Conservation (phyloP, 2,888 invertebrate genomes). For the Fragum whitleyi region DNA sequence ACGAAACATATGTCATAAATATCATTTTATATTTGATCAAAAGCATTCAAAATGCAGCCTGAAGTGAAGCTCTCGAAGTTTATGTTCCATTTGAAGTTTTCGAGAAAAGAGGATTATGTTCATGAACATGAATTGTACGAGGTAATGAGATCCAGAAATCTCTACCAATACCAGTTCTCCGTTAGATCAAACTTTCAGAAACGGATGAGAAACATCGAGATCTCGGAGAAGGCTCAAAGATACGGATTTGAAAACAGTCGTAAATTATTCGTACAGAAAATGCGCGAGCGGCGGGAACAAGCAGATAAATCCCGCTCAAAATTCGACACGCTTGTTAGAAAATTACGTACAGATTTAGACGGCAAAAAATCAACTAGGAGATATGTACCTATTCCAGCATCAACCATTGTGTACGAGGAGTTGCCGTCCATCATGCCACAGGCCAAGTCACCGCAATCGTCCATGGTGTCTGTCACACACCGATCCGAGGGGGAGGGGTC, state of each 20-base stretch:
- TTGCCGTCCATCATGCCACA: conserved; percentile 34
- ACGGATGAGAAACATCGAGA: conserved; percentile 62
- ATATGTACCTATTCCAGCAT: conserved; percentile 43
- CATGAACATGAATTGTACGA: conserved; percentile 72
- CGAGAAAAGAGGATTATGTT: conserved; percentile 54
- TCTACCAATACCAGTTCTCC: conserved; percentile 71
- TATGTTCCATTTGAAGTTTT: conserved; percentile 62
- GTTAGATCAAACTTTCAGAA: conserved; percentile 66
- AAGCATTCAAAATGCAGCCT: conserved; percentile 32
- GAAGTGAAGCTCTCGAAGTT: conserved; percentile 51
- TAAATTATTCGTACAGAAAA: conserved; percentile 68
- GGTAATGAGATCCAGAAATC: conserved; percentile 66
- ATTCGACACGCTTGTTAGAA: conserved; percentile 15
- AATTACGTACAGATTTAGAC: conserved; percentile 20
- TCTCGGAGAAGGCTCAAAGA: conserved; percentile 64
- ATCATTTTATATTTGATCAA: no score
- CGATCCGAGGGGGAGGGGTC: conserved; percentile 10
- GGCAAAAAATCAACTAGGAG: conserved; percentile 21
- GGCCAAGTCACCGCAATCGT: background rate
- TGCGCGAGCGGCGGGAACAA: conserved; percentile 64
- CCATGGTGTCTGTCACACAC: background rate
- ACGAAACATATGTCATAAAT: no score
- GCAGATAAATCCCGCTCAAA: conserved; percentile 46
- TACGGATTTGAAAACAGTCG: conserved; percentile 68
- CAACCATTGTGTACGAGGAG: conserved; percentile 42